phyloP scores from a whole-genome alignment of 2,888 invertebrate species.

The Lysandra coridon region DNA sequence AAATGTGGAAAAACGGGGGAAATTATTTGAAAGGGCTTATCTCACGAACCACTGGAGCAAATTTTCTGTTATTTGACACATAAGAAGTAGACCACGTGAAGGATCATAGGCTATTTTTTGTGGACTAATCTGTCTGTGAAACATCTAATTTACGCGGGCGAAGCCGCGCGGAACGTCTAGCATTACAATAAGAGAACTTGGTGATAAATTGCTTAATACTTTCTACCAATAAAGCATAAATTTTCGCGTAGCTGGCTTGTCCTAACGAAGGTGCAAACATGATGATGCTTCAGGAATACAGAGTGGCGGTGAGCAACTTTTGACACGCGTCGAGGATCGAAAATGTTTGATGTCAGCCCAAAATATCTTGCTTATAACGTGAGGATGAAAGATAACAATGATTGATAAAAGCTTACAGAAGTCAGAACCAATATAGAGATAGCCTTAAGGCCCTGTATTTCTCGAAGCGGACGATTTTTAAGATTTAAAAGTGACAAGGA shows the following conservation, averaged over 20 bases:
- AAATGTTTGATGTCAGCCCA: not conserved
- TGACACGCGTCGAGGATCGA: not conserved
- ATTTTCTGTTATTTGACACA: too few species aligned
- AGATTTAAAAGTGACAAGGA: too few species aligned
- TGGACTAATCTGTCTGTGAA: too few species aligned
- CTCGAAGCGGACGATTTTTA: too few species aligned
- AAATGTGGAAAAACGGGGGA: too few species aligned
- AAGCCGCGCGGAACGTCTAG: too few species aligned
- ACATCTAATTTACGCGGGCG: too few species aligned
- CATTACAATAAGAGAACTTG: not conserved
- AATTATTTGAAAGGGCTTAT: too few species aligned
- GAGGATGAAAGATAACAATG: not conserved
- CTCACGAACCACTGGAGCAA: too few species aligned
- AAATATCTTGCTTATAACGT: not conserved
- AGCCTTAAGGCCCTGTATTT: too few species aligned
- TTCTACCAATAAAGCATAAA: not conserved
- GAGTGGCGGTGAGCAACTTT: not conserved
- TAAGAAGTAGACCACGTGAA: too few species aligned
- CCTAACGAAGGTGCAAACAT: conserved; percentile 11
- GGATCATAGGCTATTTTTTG: too few species aligned
- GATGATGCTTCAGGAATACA: not conserved
- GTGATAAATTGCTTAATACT: not conserved
- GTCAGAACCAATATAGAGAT: not conserved
- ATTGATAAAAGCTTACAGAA: not conserved
- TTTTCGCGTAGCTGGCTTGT: not conserved